Evolutionary conservation across 1,140 invertebrate species (phyloP).

Genomic region (Scaptomyza graminum): DNA sequence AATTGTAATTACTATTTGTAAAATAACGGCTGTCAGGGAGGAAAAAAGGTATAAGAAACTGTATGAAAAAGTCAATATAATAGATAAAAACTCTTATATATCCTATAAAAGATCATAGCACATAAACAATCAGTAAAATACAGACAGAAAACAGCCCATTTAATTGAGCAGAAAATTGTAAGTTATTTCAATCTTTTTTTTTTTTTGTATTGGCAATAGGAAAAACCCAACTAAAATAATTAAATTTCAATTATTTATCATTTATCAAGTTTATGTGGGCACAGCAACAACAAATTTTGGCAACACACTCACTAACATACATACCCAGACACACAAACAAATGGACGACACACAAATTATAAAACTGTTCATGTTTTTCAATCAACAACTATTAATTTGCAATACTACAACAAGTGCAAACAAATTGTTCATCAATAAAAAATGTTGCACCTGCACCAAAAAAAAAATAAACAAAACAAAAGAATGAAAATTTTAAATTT

Average conservation of each 20-base stretch:
- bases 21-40: too few relatives aligned
- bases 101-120: too few relatives aligned
- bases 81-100: too few relatives aligned
- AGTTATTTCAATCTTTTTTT: not conserved
- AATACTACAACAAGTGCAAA: slow-evolving; percentile 45
- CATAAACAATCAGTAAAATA: too few relatives aligned
- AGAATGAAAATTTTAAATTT: slow-evolving; percentile 17
- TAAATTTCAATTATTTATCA: slow-evolving; percentile 49
- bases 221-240: slow-evolving; percentile 24
- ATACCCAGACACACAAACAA: not conserved
- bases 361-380: slow-evolving; percentile 39
- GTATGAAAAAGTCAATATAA: too few relatives aligned
- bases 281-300: slow-evolving; percentile 29
- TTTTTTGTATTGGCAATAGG: not conserved
- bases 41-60: too few relatives aligned
- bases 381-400: slow-evolving; percentile 62
- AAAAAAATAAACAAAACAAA: slow-evolving; percentile 26
- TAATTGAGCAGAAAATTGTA: not conserved
- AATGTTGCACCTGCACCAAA: slow-evolving; percentile 33
- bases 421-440: slow-evolving; percentile 53
- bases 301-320: not conserved
- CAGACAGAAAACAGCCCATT: too few relatives aligned
- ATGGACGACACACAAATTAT: slow-evolving; percentile 40
- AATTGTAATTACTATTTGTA: too few relatives aligned
- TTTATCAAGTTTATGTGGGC: slow-evolving; percentile 36